Evolutionary conservation across 2,113 vertebrate species (phyloP).

Genomic region (Hirundichthys speculiger): DNA sequence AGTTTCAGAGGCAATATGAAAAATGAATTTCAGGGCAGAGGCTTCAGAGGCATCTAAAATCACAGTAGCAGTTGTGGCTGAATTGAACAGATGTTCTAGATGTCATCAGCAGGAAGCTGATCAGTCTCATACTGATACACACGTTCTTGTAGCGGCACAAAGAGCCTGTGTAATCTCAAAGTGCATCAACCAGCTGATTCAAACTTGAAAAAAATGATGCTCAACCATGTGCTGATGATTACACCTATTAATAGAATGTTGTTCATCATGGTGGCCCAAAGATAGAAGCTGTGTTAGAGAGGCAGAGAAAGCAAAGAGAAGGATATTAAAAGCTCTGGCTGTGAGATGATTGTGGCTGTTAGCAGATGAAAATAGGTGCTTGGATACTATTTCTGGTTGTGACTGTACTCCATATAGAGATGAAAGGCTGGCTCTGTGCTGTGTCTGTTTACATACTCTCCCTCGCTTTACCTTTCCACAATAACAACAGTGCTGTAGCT

Average conservation of each 20-base stretch:
- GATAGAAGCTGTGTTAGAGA: conserved; percentile 6
- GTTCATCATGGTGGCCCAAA: conserved; percentile 42
- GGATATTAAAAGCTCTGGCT: conserved; percentile 62
- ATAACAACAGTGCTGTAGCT: conserved; percentile 16
- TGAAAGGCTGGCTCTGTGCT: conserved; percentile 50
- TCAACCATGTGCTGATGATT: conserved; percentile 41
- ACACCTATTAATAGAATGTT: conserved; percentile 62
- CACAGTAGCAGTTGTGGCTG: too few species aligned
- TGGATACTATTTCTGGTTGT: conserved; percentile 58
- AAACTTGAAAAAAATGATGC: conserved; percentile 43
- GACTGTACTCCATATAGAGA: conserved; percentile 49
- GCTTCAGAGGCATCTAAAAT: too few species aligned
- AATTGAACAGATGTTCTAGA: too few species aligned
- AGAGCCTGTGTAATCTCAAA: too few species aligned
- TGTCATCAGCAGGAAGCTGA: too few species aligned
- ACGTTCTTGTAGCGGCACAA: too few species aligned
- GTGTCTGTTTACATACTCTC: conserved; percentile 19
- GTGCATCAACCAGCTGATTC: conserved; percentile 19
- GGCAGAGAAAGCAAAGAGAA: conserved; percentile 24
- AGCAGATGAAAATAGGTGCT: conserved; percentile 63
- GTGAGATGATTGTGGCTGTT: conserved; percentile 48
- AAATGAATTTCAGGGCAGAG: too few species aligned
- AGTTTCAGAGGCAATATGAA: too few species aligned
- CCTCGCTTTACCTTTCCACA: conserved; percentile 1
- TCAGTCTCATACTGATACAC: too few species aligned